Percentiles rank a stretch among this genome's conserved stretches.
phyloP scores from a whole-genome alignment of 53 echinoderm and acorn worm species.

The Henricia sp. region DNA sequence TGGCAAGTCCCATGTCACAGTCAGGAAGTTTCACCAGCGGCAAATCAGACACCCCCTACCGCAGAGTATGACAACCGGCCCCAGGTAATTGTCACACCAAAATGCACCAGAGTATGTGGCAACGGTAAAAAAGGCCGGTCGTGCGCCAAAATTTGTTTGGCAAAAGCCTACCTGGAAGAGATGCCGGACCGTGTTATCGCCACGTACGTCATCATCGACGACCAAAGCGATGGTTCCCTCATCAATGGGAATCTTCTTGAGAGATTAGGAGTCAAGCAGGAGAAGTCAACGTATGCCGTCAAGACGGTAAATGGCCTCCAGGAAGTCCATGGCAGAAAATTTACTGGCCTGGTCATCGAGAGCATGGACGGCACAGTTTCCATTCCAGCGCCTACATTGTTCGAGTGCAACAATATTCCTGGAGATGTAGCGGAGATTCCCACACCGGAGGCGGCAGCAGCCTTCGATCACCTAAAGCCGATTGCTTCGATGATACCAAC shows the following conservation, averaged over 20 bases:
- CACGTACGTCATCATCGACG: conserved; percentile 61
- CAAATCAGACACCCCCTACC: conserved; percentile 3
- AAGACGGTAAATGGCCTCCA: conserved; percentile 61
- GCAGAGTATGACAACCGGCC: conserved; percentile 22
- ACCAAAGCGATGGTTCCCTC: conserved; percentile 65
- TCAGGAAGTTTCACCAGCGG: conserved; percentile 4
- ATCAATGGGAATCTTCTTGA: conserved; percentile 42
- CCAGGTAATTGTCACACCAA: conserved; percentile 20
- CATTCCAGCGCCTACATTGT: conserved; percentile 42
- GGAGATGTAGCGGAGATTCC: conserved; percentile 39
- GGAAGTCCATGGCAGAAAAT: conserved; percentile 66
- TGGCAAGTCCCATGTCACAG: conserved; percentile 31
- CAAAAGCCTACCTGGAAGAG: conserved; percentile 48
- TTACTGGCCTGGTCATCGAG: conserved; percentile 58
- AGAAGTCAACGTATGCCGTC: conserved; percentile 52
- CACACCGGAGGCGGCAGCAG: conserved; percentile 39
- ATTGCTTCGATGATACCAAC: conserved; percentile 47
- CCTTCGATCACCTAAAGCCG: conserved; percentile 48
- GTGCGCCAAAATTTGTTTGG: conserved; percentile 66
- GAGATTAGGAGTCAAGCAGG: not conserved
- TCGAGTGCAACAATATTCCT: conserved; percentile 56
- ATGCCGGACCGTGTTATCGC: conserved; percentile 40
- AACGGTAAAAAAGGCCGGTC: conserved; percentile 45
- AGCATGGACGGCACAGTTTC: conserved; percentile 61
- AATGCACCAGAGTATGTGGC: conserved; percentile 64